phyloP scores from a whole-genome alignment of 2,888 invertebrate genomes.

The Chydorus sphaericus region DNA sequence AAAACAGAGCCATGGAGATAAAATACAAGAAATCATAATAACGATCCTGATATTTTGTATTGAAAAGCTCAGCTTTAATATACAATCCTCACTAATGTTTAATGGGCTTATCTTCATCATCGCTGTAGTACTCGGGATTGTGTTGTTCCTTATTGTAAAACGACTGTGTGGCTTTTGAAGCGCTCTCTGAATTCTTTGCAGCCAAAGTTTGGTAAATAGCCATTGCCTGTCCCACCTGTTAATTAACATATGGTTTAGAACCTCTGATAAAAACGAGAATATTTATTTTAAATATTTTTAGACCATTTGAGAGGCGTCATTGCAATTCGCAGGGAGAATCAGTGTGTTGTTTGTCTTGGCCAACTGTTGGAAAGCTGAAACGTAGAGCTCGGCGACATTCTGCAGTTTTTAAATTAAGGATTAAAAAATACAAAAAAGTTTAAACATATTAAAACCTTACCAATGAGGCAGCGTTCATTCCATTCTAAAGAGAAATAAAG shows the following conservation, averaged over 20 bases:
- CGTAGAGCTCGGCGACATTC: constrained; percentile 89
- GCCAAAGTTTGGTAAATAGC: constrained; percentile 31
- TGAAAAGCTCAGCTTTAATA: no score
- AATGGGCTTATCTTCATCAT: constrained; percentile 10
- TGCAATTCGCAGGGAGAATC: constrained; percentile 79
- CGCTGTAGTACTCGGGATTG: constrained; percentile 11
- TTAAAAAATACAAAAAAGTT: no score
- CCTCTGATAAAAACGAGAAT: no score
- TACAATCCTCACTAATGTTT: no score
- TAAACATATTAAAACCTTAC: no score
- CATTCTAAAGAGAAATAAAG: constrained; percentile 5
- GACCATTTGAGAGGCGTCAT: constrained; percentile 61
- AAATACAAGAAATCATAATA: no score
- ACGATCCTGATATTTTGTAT: no score
- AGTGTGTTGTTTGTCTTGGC: constrained; percentile 89
- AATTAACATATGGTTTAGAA: no score
- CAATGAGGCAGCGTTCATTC: constrained; percentile 12
- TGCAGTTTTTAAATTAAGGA: no score
- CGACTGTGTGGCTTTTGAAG: background rate
- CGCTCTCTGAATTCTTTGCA: constrained; percentile 17
- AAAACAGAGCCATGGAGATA: no score
- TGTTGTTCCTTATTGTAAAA: background rate
- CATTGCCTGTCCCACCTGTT: constrained; percentile 31
- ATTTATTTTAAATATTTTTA: no score
- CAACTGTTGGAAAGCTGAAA: constrained; percentile 79